Conservation (phyloP, 2,888 invertebrate species). For the Andrena bicolor region DNA sequence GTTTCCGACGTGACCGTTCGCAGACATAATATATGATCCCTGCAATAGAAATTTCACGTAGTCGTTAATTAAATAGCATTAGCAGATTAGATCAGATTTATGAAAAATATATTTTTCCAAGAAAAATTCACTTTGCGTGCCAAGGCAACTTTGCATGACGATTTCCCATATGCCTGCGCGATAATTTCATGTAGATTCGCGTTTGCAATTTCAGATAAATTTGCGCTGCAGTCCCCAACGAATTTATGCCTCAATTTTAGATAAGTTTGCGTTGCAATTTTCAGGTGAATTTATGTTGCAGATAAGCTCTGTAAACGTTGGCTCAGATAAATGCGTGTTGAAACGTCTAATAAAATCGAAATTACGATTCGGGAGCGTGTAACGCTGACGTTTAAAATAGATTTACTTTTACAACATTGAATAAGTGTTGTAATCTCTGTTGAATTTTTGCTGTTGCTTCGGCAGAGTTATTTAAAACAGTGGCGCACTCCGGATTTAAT, state of each 20-base stretch:
- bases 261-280: neutral
- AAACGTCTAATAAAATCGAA: neutral
- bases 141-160: neutral
- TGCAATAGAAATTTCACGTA: constrained; percentile 65
- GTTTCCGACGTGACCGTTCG: constrained; percentile 87
- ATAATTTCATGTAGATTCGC: neutral
- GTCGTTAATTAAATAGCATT: no score
- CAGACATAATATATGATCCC: constrained; percentile 85
- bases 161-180: neutral
- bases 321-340: neutral
- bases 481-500: no score
- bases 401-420: neutral
- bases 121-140: neutral
- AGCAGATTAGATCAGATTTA: no score
- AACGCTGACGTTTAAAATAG: neutral
- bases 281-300: neutral
- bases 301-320: neutral
- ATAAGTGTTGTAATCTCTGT: neutral
- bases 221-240: neutral
- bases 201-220: constrained; percentile 41
- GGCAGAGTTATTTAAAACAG: no score
- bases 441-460: neutral
- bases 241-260: neutral
- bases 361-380: neutral
- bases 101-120: neutral